Percentiles rank a stretch among this genome's conserved stretches.
phyloP scores from a whole-genome alignment of 2,888 invertebrate genomes.

The Drosophila melanosoma region DNA sequence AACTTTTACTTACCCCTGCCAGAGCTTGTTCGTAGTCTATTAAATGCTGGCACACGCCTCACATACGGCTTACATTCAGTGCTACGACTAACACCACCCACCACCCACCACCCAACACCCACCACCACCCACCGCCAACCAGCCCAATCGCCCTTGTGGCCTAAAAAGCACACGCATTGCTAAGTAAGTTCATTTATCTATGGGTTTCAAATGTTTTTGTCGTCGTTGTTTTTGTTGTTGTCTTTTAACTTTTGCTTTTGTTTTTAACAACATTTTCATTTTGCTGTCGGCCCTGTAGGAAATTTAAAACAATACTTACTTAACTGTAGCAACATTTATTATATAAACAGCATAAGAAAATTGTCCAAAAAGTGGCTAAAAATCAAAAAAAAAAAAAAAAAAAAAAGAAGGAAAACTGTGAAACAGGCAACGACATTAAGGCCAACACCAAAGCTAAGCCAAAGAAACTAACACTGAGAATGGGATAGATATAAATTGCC shows the following conservation, averaged over 20 bases:
- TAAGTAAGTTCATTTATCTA: constrained; percentile 71
- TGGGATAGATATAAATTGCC: not conserved
- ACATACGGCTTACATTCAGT: not conserved
- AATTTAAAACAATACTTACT: constrained; percentile 76
- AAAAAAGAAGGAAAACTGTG: not conserved
- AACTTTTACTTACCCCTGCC: constrained; percentile 64
- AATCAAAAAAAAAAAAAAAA: not conserved
- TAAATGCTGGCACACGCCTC: constrained; percentile 52
- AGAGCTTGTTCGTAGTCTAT: constrained; percentile 41
- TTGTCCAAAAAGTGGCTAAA: constrained; percentile 31
- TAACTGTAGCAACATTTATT: constrained; percentile 43
- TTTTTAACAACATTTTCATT: constrained; percentile 52
- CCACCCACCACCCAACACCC: not conserved
- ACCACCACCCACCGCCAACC: not conserved
- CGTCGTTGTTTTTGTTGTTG: constrained; percentile 22
- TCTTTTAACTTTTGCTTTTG: constrained; percentile 44
- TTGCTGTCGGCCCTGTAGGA: constrained; percentile 46
- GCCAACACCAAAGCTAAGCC: constrained; percentile 43
- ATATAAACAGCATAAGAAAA: constrained; percentile 57
- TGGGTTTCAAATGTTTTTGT: constrained; percentile 31
- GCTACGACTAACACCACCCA: not conserved
- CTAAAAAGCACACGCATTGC: constrained; percentile 31
- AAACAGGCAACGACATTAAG: constrained; percentile 47
- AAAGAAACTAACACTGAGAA: constrained; percentile 33
- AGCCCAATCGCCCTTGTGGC: constrained; percentile 14